Percentiles rank a stretch among this genome's conserved stretches.
Conservation (phyloP, 2,888 invertebrate species). For the Cephonodes hylas region DNA sequence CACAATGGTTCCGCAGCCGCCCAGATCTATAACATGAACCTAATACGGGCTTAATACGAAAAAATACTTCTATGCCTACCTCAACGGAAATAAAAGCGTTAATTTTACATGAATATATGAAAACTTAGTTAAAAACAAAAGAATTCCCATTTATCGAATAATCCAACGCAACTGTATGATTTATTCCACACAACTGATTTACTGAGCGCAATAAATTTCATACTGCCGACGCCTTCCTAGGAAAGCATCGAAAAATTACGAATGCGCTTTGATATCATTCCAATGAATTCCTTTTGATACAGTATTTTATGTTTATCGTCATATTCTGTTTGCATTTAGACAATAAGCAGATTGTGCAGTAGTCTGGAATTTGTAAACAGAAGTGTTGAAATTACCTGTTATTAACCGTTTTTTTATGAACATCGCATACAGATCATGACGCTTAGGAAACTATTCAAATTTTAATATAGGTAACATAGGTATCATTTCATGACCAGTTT, state of each 20-base stretch:
- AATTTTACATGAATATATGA: too few relatives aligned
- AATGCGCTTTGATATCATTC: constrained; percentile 7
- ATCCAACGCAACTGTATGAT: background rate
- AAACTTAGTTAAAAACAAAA: too few relatives aligned
- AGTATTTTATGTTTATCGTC: background rate
- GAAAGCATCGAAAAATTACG: constrained; percentile 1
- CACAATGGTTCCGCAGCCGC: too few relatives aligned
- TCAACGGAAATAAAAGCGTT: too few relatives aligned
- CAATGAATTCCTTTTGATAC: constrained; percentile 15
- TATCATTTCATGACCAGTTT: too few relatives aligned
- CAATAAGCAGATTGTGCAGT: background rate
- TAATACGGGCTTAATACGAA: too few relatives aligned
- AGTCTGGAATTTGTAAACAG: background rate
- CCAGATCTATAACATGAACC: too few relatives aligned
- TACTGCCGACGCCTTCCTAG: background rate
- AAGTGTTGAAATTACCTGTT: background rate
- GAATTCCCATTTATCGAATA: background rate
- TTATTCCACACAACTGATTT: background rate
- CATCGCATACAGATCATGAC: too few relatives aligned
- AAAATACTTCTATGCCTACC: too few relatives aligned
- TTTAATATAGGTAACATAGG: too few relatives aligned
- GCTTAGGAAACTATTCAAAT: too few relatives aligned
- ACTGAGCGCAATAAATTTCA: background rate
- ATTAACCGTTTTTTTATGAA: too few relatives aligned
- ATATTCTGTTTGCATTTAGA: background rate